Evolutionary conservation across 2,888 invertebrate genomes (phyloP), one percentile per base, ranked within the genome.

Genomic region (Scaptomyza cyrtandrae): DNA sequence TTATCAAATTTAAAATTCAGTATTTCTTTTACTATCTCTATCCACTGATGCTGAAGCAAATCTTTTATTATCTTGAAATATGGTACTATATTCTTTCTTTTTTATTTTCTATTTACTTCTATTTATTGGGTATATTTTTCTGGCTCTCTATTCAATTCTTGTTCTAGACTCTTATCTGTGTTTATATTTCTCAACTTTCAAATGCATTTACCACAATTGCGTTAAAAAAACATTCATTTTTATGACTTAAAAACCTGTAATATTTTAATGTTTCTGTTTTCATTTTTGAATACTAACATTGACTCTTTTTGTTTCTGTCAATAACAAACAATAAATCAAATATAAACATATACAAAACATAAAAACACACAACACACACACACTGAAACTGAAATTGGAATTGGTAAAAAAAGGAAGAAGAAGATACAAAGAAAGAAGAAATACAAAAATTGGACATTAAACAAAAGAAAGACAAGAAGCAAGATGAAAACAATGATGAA

Each of bases 341-440:
- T 10, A n/a, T 37, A n/a, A 37, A n/a, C n/a, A 35, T 6, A 35
- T 13, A 37, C 37, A 37, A 10, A 3, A 33, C 33, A 33, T 33
- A 1, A 29, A 29, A 29, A 29, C 29, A 29, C 29, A 37, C 37
- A 37, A 37, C n/a, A n/a, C 0, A 10, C 35, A 37, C n/a, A 37
- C 37, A 6, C n/a, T 37, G n/a, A 37, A n/a, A n/a, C 35, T n/a
- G 10, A 3, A 37, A 2, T n/a, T 37, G 35, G 13, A 5, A 35
- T 1, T 31, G 6, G 6, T 6, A 14, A 14, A 14, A 55, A 63
- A 61, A 88, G 58, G 62, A 27, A 53, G 85, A 84, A 78, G 86
- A 77, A 77, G 60, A 73, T 19, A 39, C 59, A 7, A 11, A 60
- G 14, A 50, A 57, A n/a, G 24, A 49, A 37, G 43, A 61, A 39